A percentile compares a stretch with the other conserved stretches of the same genome.
Conservation (phyloP, 1,140 invertebrate species). For the Drusus annulatus region DNA sequence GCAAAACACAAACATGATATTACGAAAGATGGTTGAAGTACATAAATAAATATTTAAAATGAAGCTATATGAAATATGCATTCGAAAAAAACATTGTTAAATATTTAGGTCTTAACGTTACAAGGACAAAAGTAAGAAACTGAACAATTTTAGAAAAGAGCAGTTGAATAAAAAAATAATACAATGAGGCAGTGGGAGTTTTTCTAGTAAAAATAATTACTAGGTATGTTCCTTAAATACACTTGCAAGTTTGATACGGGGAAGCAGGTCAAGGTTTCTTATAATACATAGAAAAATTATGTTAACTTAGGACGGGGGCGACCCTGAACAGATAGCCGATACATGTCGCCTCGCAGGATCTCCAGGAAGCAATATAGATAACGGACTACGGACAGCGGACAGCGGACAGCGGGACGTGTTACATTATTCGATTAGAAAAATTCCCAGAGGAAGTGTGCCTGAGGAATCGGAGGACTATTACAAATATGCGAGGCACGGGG, state of each 20-base stretch:
- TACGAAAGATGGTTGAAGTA: too few relatives aligned
- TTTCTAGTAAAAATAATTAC: neutral
- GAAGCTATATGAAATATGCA: neutral
- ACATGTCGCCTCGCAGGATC: constrained; percentile 5
- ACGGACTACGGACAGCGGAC: constrained; percentile 1
- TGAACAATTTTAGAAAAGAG: neutral
- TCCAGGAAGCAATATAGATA: constrained; percentile 36
- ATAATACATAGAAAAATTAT: neutral
- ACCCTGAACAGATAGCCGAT: neutral
- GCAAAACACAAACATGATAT: too few relatives aligned
- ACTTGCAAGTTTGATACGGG: neutral
- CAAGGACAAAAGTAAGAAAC: neutral
- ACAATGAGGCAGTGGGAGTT: neutral
- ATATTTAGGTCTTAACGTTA: neutral
- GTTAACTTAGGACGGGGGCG: constrained; percentile 22
- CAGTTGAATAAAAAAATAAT: neutral
- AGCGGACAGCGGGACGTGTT: constrained; percentile 7
- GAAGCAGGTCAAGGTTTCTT: neutral
- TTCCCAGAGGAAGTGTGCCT: constrained; percentile 1
- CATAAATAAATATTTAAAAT: neutral
- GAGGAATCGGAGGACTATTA: too few relatives aligned
- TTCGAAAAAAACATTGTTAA: neutral
- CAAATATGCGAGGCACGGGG: neutral
- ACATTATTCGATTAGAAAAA: constrained; percentile 36
- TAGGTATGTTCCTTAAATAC: neutral